Percentiles rank a stretch among this genome's conserved stretches.
These are phyloP conservation scores for Lacerta agilis DNA, from an alignment of 2,797 vertebrate species.

Conservation along the genomic window DNA sequence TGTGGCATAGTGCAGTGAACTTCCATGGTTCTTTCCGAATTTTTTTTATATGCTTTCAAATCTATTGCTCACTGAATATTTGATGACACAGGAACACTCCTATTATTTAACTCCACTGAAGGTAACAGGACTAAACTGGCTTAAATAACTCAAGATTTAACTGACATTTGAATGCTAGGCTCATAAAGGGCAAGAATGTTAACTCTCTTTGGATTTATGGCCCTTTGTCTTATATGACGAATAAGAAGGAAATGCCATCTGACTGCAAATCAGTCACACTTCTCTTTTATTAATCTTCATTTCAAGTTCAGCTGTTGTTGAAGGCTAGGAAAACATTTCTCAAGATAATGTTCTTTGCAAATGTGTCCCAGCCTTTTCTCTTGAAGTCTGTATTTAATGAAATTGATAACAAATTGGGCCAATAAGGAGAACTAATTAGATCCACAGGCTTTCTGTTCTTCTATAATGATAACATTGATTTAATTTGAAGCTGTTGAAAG, in stretches of 20 bases:
- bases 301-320: conserved; percentile 11
- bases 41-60: background rate
- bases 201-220: background rate
- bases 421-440: conserved; percentile 43
- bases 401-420: conserved; percentile 33
- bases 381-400: conserved; percentile 27
- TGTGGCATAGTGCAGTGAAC: too few species aligned
- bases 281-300: background rate
- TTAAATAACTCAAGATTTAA: background rate
- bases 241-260: background rate
- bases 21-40: background rate
- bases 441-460: conserved; percentile 38
- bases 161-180: background rate
- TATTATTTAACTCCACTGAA: background rate
- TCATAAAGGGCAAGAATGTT: background rate
- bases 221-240: background rate
- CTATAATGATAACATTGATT: conserved; percentile 33
- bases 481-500: conserved; percentile 52
- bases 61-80: background rate
- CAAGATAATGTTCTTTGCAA: conserved; percentile 18
- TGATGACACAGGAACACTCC: background rate
- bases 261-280: background rate
- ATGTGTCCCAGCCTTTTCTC: conserved; percentile 24
- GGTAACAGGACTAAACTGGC: background rate
- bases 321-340: conserved; percentile 4